These are phyloP conservation scores for Phengaris arion DNA, from an alignment of 2,888 invertebrate species.

Conservation along the genomic window DNA sequence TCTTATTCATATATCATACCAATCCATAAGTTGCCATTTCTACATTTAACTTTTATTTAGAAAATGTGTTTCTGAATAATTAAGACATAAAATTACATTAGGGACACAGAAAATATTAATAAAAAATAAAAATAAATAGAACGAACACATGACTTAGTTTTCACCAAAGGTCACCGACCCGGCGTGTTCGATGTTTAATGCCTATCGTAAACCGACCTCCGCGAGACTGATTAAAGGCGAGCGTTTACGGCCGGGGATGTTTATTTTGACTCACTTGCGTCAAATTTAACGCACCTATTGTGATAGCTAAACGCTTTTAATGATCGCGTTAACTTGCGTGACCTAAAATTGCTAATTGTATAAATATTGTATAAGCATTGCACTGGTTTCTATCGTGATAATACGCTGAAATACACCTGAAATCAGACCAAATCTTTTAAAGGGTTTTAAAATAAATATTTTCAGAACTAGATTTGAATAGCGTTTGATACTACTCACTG, in stretches of 20 bases:
- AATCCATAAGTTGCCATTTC: no score
- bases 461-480: not conserved
- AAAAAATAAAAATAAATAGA: not conserved
- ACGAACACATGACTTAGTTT: slow-evolving; percentile 34
- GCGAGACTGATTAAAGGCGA: slow-evolving; percentile 57
- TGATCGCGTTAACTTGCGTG: slow-evolving; percentile 31
- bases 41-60: no score
- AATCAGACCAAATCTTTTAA: not conserved
- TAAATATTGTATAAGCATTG: not conserved
- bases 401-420: not conserved
- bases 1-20: no score
- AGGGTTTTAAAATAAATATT: not conserved
- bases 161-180: slow-evolving; percentile 60
- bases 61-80: not conserved
- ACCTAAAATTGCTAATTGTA: slow-evolving; percentile 31
- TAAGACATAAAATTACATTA: not conserved
- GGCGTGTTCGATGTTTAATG: slow-evolving; percentile 52
- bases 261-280: slow-evolving; percentile 43
- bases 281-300: slow-evolving; percentile 40
- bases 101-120: not conserved
- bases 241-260: slow-evolving; percentile 48
- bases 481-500: not conserved
- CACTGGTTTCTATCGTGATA: not conserved
- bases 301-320: slow-evolving; percentile 33
- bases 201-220: slow-evolving; percentile 63